Base-by-base conservation (phyloP, 2,113 vertebrate species). In the Lethenteron camtschaticum region DNA sequence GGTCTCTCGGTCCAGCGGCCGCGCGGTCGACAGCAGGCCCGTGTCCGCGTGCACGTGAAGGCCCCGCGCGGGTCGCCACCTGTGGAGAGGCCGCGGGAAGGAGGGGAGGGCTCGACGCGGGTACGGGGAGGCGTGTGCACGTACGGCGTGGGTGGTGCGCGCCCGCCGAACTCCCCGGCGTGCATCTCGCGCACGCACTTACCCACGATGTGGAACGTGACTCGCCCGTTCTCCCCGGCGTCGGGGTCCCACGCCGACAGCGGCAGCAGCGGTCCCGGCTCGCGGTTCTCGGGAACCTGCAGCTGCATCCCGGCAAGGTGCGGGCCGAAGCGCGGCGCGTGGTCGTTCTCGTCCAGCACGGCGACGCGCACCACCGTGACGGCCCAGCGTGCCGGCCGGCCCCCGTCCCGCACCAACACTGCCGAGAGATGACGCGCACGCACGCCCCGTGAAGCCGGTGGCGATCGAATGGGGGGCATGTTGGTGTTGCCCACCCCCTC, bases 271-370 rank as follows among this genome's bases (percentile, higher is more conserved):
- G 81, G 79, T 5, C 87, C 85, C 0, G 79, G 76, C 9, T 79
- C 81, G 8, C 81, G 76, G 12, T 81, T 87, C 78, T 96, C 94
- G 0, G 84, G 79, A 57, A 97, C 77, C 59, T 91, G 79, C 57
- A 97, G 77, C 59, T 92, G 88, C 1, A 95, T 78, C 1, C 86
- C 88, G 68, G 95, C 56, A 1, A 89, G 91, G 71, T 96, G 90
- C 57, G 91, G 86, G 0, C 87, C 80, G 73, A 96, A 97, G 72
- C 78, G 70, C 1, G 94, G 94, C 0, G 84, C 75, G 24, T 96
- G 87, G 76, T 97, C 94, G 1, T 97, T 97, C 76, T 83, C 82
- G 77, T 96, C 94, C 73, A 91, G 85, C 11, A 97, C 81, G 0
- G 83, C 79, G 69, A 97, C 85, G 69, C 89, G 83, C 8, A 96